Evolutionary conservation across 2,888 invertebrate genomes (phyloP), one percentile per base, ranked within the genome.

Genomic region (Endotricha flammealis): DNA sequence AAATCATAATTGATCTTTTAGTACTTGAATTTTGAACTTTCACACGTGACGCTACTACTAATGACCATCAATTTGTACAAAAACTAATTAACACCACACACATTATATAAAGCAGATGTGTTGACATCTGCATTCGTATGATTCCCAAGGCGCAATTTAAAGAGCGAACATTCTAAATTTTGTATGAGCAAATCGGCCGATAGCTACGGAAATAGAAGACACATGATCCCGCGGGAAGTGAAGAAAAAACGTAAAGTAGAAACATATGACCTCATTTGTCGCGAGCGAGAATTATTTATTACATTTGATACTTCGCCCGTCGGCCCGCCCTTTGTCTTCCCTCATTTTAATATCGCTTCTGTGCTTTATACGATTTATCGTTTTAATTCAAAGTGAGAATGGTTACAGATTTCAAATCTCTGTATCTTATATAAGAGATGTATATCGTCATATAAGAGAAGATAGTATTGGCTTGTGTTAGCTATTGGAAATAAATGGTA

Each of bases 191-290:
- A 85, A 86, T 85, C 76, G 71, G 64, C 72, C 74, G 69, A 77
- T 76, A 72, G 73, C 67, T 83, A 83, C 85, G 85, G 86, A 85
- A 85, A 86, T 83, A 85, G 86, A 83, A 78, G 81, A 81, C 82
- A 82, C 73, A 82, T 76, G 82, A 83, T 80, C 83, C 80, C 83
- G 80, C 77, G 83, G 83, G 85, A 83, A 83, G 80, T 60, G 56
- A 51, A 61, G 69, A 80, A 81, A 85, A 86, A 85, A 77, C 69
- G 67, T 76, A 78, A 81, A 83, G 74, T 71, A 76, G 81, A 81
- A 86, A 86, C 86, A 85, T 67, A 86, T 85, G 86, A 86, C 83
- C 83, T 82, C 83, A 85, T 86, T 86, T 86, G 85, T 86, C 82
- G 78, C 64, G 70, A 66, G 67, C 64, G 54, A 62, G 85, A 81